Evolutionary conservation across 1,140 invertebrate species (phyloP), one percentile per base, ranked within the genome.

Genomic region (Caenorhabditis remanei): DNA sequence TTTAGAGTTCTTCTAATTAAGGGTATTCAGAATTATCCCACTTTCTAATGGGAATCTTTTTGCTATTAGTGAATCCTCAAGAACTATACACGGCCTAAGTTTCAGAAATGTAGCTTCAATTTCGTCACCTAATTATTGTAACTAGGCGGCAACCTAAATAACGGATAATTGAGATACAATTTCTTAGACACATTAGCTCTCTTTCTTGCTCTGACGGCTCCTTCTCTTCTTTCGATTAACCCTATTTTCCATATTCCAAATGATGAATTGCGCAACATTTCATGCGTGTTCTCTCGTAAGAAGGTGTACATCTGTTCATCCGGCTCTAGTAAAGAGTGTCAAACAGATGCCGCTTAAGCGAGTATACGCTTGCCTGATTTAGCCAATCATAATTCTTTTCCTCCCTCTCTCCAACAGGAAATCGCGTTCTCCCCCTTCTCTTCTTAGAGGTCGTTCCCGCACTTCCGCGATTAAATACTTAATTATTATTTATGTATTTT

Each of bases 401-500:
- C 41, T 21, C 63, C 9, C 16, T 58, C 46, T n/a, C 67, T 2
- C 21, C n/a, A 16, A 5, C 71, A 19, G 71, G 71, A 79, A 79
- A 79, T 79, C 46, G 71, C 19, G 43, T 48, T 21, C 24, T 19
- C 61, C 32, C 40, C 63, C 16, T 32, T 9, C 46, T 79, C 11
- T 21, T 43, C 43, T 13, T 32, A 71, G 24, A n/a, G 41, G 16
- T 24, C 24, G 63, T 67, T 14, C 63, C 24, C 40, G 40, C 41
- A 43, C 40, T 79, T 79, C 71, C 71, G 61, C 61, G 43, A 50
- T 79, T 79, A 79, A 79, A 50, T 79, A 79, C 71, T 79, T 79
- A 79, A 79, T 79, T 79, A 79, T 79, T 79, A 79, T 79, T 79
- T 79, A 79, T 79, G n/a, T 79, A n/a, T 79, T 11, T 50, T 9